Base-by-base conservation (phyloP, 92 coral and sea anemone genomes). In the Paramuricea clavata region DNA sequence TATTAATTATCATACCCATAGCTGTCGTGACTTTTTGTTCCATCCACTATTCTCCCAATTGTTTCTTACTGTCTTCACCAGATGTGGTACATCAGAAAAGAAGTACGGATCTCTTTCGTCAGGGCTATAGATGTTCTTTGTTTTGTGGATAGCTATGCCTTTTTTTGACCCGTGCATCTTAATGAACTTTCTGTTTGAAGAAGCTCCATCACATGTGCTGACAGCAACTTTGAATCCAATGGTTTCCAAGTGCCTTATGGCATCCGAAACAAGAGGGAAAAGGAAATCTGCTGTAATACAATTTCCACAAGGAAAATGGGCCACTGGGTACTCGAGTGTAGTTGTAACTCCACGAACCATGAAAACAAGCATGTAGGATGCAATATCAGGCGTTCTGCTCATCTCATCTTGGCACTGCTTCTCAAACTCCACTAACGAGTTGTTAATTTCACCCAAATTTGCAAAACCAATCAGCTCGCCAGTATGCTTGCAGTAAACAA, bases 381-480 rank as follows among this genome's bases (percentile, higher is more conserved):
- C 84, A 19, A 77, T 22, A 42, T 42, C 59, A 17, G 60, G 80
- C 5, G 19, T 74, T 61, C 13, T 74, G 42, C 47, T 3, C 3
- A n/a, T 30, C 12, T 85, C 74, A 3, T 36, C 27, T 35, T n/a
- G 23, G 43, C 76, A 86, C 43, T 61, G 52, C 61, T 61, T 69
- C 21, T 76, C 56, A 76, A 86, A 77, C 9, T 49, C 76, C 8
- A 21, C 32, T 52, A 76, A 26, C 1, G 68, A 31, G 25, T 77
- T 86, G 83, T 86, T 77, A 12, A 77, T 60, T 54, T 76, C 77
- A 30, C 89, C 85, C 17, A 86, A 36, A 32, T 61, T 76, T 9
- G 69, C 88, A 85, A 85, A 85, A 3, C 85, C 89, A 50, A 41
- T 47, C 33, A 86, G 73, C 26, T 86, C 59, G 2, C 89, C 89